Percentiles rank a stretch among this genome's conserved stretches.
These are phyloP conservation scores for Silurus meridionalis DNA, from an alignment of 2,113 vertebrate genomes.

Conservation along the genomic window DNA sequence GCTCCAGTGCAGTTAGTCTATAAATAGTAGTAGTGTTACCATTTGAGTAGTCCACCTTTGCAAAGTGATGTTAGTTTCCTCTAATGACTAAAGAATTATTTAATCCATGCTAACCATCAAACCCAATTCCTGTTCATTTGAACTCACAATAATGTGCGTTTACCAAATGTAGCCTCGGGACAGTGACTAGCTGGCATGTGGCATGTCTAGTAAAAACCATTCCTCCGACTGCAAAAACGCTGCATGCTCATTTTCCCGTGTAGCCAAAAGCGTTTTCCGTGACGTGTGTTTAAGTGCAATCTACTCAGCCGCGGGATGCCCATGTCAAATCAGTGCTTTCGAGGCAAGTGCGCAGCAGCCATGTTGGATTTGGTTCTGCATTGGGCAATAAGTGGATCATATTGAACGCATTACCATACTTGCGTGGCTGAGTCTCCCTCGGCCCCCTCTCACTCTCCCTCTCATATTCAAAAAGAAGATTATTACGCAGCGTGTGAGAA, in stretches of 20 bases:
- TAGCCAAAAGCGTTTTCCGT: conserved; percentile 48
- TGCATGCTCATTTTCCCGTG: conserved; percentile 44
- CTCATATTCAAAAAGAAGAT: conserved; percentile 60
- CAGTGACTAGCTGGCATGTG: conserved; percentile 18
- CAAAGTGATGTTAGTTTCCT: conserved; percentile 66
- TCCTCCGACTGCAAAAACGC: conserved; percentile 44
- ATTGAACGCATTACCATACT: conserved; percentile 58
- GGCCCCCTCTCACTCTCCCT: conserved; percentile 37
- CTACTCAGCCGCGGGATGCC: conserved; percentile 38
- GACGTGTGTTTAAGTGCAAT: conserved; percentile 48
- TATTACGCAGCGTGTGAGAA: conserved; percentile 57
- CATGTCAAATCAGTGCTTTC: conserved; percentile 59
- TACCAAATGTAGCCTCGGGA: conserved; percentile 16
- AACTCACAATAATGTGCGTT: conserved; percentile 65
- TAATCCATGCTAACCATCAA: conserved; percentile 66
- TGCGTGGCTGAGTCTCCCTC: conserved; percentile 45
- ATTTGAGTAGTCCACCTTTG: background rate
- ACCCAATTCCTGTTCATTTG: background rate
- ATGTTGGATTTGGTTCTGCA: conserved; percentile 57
- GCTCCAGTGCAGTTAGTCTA: background rate
- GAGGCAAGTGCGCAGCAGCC: conserved; percentile 49
- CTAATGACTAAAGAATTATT: conserved; percentile 38
- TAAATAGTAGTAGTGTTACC: background rate
- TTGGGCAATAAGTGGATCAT: conserved; percentile 57
- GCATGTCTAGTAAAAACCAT: conserved; percentile 39